Percentiles rank a stretch among this genome's conserved stretches.
Conservation (phyloP, 2,113 vertebrate species). For the Leptodactylus fuscus region DNA sequence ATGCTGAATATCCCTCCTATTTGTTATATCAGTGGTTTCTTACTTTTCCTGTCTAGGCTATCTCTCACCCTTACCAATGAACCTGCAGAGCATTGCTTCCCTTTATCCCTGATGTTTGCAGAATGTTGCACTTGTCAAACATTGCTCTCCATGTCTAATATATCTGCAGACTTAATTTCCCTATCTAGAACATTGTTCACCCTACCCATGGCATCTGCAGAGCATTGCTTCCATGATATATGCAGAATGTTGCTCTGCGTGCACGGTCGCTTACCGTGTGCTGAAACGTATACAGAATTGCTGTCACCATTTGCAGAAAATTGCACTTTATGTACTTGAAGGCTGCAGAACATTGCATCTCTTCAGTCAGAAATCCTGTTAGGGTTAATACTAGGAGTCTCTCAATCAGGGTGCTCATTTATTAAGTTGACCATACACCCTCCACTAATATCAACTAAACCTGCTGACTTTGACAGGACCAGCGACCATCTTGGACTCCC, state of each 20-base stretch:
- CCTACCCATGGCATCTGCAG: neutral
- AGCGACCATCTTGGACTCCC: too few species aligned
- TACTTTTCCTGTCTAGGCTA: too few species aligned
- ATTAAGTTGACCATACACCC: too few species aligned
- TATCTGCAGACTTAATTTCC: neutral
- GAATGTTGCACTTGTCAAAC: neutral
- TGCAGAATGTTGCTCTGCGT: neutral
- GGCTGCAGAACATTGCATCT: neutral
- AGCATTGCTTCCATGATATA: neutral
- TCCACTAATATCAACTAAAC: too few species aligned
- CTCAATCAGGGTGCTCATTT: too few species aligned
- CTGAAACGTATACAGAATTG: neutral
- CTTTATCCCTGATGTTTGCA: neutral
- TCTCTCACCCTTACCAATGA: too few species aligned
- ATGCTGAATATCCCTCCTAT: too few species aligned
- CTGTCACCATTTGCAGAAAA: neutral
- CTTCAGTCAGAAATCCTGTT: neutral
- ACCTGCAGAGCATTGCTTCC: constrained; percentile 1
- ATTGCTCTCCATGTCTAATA: neutral
- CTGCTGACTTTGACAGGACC: too few species aligned
- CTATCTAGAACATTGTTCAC: too few species aligned
- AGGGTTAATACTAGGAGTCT: too few species aligned
- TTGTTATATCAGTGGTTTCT: too few species aligned
- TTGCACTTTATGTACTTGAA: neutral
- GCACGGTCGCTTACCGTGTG: neutral